These are phyloP conservation scores for Panthera leo DNA, from an alignment of 2,113 vertebrate species.

Conservation along the genomic window DNA sequence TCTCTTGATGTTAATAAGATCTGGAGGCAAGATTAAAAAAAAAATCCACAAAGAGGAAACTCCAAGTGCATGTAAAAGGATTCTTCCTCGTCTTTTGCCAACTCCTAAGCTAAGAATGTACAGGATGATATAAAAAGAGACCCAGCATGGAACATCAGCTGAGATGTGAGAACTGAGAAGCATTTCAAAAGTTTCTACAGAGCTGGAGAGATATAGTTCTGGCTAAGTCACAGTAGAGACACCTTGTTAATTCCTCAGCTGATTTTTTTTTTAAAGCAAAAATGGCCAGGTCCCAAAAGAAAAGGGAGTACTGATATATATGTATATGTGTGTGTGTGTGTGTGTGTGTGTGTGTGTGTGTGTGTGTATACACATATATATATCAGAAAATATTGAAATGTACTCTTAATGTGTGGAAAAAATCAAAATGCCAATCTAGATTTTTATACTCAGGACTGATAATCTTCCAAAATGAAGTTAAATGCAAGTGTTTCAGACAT, in stretches of 20 bases:
- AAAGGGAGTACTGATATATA: not conserved
- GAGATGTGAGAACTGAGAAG: not conserved
- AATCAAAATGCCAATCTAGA: not conserved
- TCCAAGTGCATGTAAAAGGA: not conserved
- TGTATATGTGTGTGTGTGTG: not conserved
- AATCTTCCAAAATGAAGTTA: not conserved
- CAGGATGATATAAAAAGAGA: not conserved
- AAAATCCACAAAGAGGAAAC: not conserved
- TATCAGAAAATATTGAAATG: not conserved
- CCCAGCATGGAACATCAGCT: not conserved
- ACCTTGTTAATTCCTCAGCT: not conserved
- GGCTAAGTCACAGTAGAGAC: not conserved
- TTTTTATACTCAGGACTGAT: not conserved
- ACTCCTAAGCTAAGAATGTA: not conserved
- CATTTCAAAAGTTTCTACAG: not conserved
- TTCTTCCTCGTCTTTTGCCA: not conserved
- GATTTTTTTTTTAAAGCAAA: not conserved
- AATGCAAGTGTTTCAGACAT: not conserved
- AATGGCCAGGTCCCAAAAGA: not conserved
- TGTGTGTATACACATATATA: not conserved
- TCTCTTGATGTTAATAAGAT: not conserved
- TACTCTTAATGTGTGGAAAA: not conserved
- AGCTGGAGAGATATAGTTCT: not conserved
- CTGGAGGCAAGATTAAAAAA: not conserved
- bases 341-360: too few species aligned